Conservation (phyloP, 1,140 invertebrate species). For the Zaprionus kolodkinae region DNA sequence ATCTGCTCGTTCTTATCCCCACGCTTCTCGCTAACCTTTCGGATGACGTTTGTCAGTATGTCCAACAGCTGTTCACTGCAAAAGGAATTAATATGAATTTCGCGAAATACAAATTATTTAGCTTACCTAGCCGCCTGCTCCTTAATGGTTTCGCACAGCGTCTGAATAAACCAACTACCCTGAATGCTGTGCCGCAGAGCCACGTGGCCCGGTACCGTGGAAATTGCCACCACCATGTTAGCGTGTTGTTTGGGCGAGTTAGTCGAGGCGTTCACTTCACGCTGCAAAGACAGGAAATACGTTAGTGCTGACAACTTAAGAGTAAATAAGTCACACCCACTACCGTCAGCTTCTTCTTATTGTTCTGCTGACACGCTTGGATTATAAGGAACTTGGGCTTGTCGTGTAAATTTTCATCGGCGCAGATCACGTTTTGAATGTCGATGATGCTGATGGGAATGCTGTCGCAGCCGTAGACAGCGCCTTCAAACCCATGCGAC, state of each 20-base stretch:
- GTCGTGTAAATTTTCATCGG: slow-evolving; percentile 42
- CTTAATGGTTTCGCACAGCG: slow-evolving; percentile 59
- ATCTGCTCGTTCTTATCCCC: slow-evolving; percentile 64
- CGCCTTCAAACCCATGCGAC: slow-evolving; percentile 73
- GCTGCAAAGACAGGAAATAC: slow-evolving; percentile 18
- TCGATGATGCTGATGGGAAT: slow-evolving; percentile 67
- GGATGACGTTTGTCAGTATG: slow-evolving; percentile 62
- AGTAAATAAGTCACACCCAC: background rate
- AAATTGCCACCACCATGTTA: slow-evolving; percentile 73
- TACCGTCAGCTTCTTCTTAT: slow-evolving; percentile 24
- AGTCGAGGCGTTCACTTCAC: slow-evolving; percentile 40
- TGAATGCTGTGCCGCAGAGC: slow-evolving; percentile 67
- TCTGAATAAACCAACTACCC: slow-evolving; percentile 81
- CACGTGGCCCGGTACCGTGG: slow-evolving; percentile 69
- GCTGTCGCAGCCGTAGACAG: slow-evolving; percentile 74
- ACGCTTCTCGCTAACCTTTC: slow-evolving; percentile 56
- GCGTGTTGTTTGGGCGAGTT: slow-evolving; percentile 43
- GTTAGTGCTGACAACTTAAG: background rate
- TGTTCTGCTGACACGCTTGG: slow-evolving; percentile 73
- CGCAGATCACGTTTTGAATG: slow-evolving; percentile 67
- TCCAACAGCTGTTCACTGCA: slow-evolving; percentile 68
- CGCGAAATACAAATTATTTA: background rate
- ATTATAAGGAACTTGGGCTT: slow-evolving; percentile 77
- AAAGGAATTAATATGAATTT: background rate
- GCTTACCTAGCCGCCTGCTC: slow-evolving; percentile 55